Percentiles rank a stretch among this genome's conserved stretches.
phyloP scores from a whole-genome alignment of 2,888 invertebrate genomes.

The Baccha elongata region DNA sequence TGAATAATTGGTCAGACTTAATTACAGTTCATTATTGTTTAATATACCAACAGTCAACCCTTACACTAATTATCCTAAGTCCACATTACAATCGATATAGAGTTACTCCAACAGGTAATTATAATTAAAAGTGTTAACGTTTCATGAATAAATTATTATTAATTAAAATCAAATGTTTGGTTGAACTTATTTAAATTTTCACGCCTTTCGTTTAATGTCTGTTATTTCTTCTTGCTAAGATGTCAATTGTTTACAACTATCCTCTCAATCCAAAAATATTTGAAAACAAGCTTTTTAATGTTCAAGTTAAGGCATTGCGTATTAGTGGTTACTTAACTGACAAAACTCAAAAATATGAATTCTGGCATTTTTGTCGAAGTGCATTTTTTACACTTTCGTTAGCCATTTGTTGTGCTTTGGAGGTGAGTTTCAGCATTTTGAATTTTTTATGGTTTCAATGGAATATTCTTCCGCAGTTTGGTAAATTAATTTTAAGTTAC shows the following conservation, averaged over 20 bases:
- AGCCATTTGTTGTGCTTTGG: constrained; percentile 74
- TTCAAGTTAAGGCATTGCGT: constrained; percentile 75
- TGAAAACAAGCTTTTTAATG: constrained; percentile 74
- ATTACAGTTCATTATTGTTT: too few relatives aligned
- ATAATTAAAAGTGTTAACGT: too few relatives aligned
- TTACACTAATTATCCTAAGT: too few relatives aligned
- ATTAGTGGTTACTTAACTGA: constrained; percentile 76
- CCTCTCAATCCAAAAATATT: constrained; percentile 73
- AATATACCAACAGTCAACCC: too few relatives aligned
- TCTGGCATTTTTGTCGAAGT: constrained; percentile 74
- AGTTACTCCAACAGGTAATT: too few relatives aligned
- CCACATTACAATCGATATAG: too few relatives aligned
- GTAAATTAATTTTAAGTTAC: constrained; percentile 36
- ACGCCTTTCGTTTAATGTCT: too few relatives aligned
- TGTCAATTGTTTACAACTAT: neutral
- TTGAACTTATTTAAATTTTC: too few relatives aligned
- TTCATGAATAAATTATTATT: too few relatives aligned
- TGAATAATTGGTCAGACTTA: too few relatives aligned
- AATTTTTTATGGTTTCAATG: too few relatives aligned
- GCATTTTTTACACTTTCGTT: constrained; percentile 76
- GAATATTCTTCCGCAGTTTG: constrained; percentile 5
- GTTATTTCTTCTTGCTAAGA: neutral
- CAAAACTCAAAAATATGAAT: constrained; percentile 71
- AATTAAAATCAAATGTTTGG: too few relatives aligned
- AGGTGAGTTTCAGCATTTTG: constrained; percentile 71